Evolutionary conservation across 2,888 invertebrate genomes (phyloP), one percentile per base, ranked within the genome.

Genomic region (Drosophila demipolita): DNA sequence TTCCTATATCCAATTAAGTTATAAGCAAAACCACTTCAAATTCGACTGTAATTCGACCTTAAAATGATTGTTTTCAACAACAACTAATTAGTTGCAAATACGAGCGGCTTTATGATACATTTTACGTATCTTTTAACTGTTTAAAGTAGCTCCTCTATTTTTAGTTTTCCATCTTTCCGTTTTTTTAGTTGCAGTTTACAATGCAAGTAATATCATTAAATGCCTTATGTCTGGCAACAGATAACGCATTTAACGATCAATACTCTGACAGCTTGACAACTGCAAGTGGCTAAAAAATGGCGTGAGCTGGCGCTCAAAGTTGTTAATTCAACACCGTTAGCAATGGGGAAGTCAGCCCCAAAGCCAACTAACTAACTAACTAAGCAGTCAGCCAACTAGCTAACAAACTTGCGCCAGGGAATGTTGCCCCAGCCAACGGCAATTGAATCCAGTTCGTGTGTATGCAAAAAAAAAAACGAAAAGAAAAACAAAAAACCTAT

Each of bases 221-320:
- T 88, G 83, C 68, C 77, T 77, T 90, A 77, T 82, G 80, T 82
- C 90, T 77, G 85, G 87, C 85, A 75, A 82, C 85, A 85, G 88
- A 89, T 88, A 85, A 79, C 83, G 77, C 86, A 73, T 85, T 90
- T 85, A 85, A 85, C 86, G 85, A 88, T 85, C 85, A 71, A 77
- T 83, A 77, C 83, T 73, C 50, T 74, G 85, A 90, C 90, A 85
- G 83, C 75, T 85, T 90, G 85, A 85, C 85, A 89, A 84, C 86
- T 68, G 78, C 73, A 82, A 78, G 71, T 78, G 71, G 78, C 66
- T 67, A 73, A 72, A 75, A 74, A 78, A 81, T 76, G 78, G 82
- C 66, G 78, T 76, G 67, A 65, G 61, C 40, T 53, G 42, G 66
- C 45, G 42, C 67, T 67, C 33, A 29, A 29, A 49, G 69, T 55